phyloP scores from a whole-genome alignment of 2,888 invertebrate genomes.

The Drosophila emarginata region DNA sequence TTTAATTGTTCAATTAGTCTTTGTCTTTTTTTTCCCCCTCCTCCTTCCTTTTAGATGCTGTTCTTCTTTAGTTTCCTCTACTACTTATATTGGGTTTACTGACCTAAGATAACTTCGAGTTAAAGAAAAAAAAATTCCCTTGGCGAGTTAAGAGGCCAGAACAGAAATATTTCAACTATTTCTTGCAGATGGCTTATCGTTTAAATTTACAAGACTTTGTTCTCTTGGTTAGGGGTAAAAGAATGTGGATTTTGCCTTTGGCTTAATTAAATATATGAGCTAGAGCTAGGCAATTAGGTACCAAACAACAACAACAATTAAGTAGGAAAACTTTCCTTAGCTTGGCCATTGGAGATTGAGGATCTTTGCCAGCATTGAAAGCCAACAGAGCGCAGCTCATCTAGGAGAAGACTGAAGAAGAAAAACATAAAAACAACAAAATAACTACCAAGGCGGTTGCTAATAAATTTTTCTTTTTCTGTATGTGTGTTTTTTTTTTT shows the following conservation, averaged over 20 bases:
- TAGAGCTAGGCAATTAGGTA: constrained; percentile 68
- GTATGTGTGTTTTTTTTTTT: neutral
- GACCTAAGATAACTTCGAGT: constrained; percentile 36
- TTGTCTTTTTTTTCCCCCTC: neutral
- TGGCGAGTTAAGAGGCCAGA: constrained; percentile 51
- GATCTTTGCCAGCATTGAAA: constrained; percentile 19
- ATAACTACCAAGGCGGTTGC: constrained; percentile 22
- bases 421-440: neutral
- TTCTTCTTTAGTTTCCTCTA: neutral
- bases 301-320: constrained; percentile 19
- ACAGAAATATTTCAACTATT: constrained; percentile 58
- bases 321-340: constrained; percentile 5
- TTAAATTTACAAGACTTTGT: constrained; percentile 59
- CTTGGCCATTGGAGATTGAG: constrained; percentile 20
- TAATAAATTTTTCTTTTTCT: constrained; percentile 45
- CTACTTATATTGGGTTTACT: constrained; percentile 42
- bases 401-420: constrained; percentile 5
- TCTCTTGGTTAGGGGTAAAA: constrained; percentile 31
- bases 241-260: constrained; percentile 44
- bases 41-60: neutral
- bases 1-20: constrained; percentile 68
- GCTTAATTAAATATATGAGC: constrained; percentile 63
- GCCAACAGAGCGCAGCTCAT: constrained; percentile 32
- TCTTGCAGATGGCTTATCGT: constrained; percentile 38
- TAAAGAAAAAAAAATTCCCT: constrained; percentile 47